Base-by-base conservation (phyloP, 2,797 vertebrate species). In the Salarias fasciatus region DNA sequence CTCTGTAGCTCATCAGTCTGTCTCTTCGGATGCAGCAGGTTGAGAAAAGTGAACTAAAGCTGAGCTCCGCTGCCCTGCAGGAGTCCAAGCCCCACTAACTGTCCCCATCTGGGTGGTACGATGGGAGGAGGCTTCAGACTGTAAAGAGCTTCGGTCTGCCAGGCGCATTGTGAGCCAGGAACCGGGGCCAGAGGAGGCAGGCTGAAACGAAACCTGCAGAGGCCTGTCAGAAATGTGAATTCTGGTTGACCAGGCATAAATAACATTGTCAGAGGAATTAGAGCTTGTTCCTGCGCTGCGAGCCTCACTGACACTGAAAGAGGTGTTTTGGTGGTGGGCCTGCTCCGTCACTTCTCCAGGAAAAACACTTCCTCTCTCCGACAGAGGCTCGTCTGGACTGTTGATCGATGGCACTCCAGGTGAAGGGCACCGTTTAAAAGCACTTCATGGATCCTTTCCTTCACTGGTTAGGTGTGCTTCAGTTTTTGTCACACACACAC, bases 171-270 rank as follows among this genome's bases (percentile, higher is more conserved):
- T 77, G 66, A 72, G 62, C 54, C 50, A 53, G 70, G 28, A 18
- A 55, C 69, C 74, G 29, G 13, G 60, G 49, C 52, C 65, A 65
- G 73, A 38, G 57, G 69, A 66, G 59, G 71, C 65, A 49, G 74
- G 42, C 46, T 72, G 79, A 80, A 79, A 79, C 65, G 59, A 56
- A 75, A 77, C 74, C 75, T 69, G 67, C 55, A n/a, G 62, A 85
- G 75, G 75, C 75, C 77, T 69, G 80, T 79, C 72, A 79, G 79
- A 79, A 75, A 82, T 77, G 81, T 73, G 84, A 69, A 85, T 78
- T 80, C 76, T 79, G 75, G 79, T 77, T 69, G 79, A 89, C 67
- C 76, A 73, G 77, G 78, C 85, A 84, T 88, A 84, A 86, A 89
- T 88, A 85, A 85, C 60, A 77, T 58, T 81, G 79, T 85, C 62